Percentiles rank a stretch among this genome's conserved stretches.
Conservation (phyloP, 2,797 vertebrate species). For the Stomatorhinus walkeri region DNA sequence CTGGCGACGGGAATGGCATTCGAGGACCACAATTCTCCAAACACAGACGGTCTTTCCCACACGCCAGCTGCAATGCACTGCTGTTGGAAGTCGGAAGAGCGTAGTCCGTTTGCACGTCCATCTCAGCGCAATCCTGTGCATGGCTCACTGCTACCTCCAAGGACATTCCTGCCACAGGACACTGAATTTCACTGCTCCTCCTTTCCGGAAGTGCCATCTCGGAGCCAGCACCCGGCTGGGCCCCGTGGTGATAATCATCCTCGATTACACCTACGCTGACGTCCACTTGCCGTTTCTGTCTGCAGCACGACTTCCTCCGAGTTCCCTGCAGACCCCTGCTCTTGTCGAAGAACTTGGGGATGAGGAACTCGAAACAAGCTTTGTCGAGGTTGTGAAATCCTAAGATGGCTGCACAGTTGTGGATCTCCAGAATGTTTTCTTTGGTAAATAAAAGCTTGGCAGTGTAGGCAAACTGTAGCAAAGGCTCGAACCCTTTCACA, state of each 20-base stretch:
- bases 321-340: constrained; percentile 50
- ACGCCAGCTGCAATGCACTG: constrained; percentile 64
- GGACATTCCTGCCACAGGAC: constrained; percentile 23
- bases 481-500: constrained; percentile 82
- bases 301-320: constrained; percentile 53
- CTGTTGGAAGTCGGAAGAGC: constrained; percentile 67
- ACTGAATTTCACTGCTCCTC: constrained; percentile 43
- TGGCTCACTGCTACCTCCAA: constrained; percentile 22
- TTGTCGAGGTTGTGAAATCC: constrained; percentile 83
- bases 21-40: constrained; percentile 59
- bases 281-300: constrained; percentile 42
- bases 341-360: constrained; percentile 74
- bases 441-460: constrained; percentile 86
- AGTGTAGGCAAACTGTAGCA: constrained; percentile 94
- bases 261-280: constrained; percentile 36
- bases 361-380: constrained; percentile 88
- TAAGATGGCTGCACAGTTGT: constrained; percentile 75
- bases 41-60: constrained; percentile 63
- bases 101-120: constrained; percentile 44
- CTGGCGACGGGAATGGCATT: constrained; percentile 48
- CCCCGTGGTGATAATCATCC: constrained; percentile 44
- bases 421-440: constrained; percentile 86
- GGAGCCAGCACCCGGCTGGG: constrained; percentile 43
- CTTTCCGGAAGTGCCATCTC: constrained; percentile 36
- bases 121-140: constrained; percentile 48